These are phyloP conservation scores for Saguinus midas DNA, from an alignment of 2,113 vertebrate genomes.

Conservation along the genomic window DNA sequence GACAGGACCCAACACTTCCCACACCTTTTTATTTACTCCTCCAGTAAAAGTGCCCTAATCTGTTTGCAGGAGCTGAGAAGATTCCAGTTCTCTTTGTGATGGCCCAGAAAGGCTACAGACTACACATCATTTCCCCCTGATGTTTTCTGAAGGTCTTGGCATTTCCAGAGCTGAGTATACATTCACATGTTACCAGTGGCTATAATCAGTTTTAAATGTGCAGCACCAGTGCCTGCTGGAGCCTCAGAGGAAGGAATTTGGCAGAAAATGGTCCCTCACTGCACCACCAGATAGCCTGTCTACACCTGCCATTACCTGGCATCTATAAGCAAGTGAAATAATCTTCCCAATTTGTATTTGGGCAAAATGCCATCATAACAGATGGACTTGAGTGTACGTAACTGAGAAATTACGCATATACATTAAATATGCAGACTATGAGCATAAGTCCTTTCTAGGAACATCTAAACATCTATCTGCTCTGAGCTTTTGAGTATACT, in stretches of 20 bases:
- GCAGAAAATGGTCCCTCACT: conserved; percentile 67
- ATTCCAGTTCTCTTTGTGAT: conserved; percentile 41
- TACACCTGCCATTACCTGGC: conserved; percentile 80
- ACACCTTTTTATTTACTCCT: not conserved
- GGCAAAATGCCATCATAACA: conserved; percentile 78
- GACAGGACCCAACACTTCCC: not conserved
- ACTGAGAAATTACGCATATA: conserved; percentile 69
- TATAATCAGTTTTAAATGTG: conserved; percentile 56
- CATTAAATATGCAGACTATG: conserved; percentile 61
- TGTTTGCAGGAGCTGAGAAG: not conserved
- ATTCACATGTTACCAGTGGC: not conserved
- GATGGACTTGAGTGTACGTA: conserved; percentile 74
- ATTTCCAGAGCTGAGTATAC: not conserved
- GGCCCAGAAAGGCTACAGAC: conserved; percentile 26
- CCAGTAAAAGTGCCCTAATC: not conserved
- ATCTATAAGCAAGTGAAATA: conserved; percentile 69
- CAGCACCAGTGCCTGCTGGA: not conserved
- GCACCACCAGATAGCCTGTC: conserved; percentile 69
- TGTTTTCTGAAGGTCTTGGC: not conserved
- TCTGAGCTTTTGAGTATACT: conserved; percentile 33
- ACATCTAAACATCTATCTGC: conserved; percentile 56
- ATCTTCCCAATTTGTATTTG: conserved; percentile 71
- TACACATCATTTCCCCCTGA: conserved; percentile 52
- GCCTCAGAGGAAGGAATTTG: conserved; percentile 55
- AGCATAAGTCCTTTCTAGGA: conserved; percentile 58